phyloP scores from a whole-genome alignment of 2,797 vertebrate genomes.

The Rhinatrema bivittatum region DNA sequence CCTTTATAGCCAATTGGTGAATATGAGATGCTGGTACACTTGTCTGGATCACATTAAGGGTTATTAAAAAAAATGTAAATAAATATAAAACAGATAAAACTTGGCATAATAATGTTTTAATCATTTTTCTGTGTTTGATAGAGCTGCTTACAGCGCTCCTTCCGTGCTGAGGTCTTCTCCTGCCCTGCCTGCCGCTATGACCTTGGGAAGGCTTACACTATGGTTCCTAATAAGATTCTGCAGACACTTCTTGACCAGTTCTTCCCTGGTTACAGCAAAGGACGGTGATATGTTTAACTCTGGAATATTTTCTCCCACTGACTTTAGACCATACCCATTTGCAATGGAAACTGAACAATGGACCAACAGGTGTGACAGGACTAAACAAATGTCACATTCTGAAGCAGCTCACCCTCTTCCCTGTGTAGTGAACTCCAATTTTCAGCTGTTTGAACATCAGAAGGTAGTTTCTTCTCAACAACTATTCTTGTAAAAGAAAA shows the following conservation, averaged over 20 bases:
- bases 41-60: too few species aligned
- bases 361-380: slow-evolving; percentile 50
- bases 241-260: slow-evolving; percentile 95
- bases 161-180: slow-evolving; percentile 89
- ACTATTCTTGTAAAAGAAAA: slow-evolving; percentile 39
- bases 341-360: slow-evolving; percentile 29
- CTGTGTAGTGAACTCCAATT: slow-evolving; percentile 54
- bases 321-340: slow-evolving; percentile 39
- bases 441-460: slow-evolving; percentile 53
- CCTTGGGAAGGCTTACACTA: slow-evolving; percentile 86
- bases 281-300: slow-evolving; percentile 75
- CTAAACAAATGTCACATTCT: slow-evolving; percentile 43
- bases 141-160: slow-evolving; percentile 94
- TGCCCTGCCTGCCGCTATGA: slow-evolving; percentile 95
- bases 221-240: slow-evolving; percentile 88
- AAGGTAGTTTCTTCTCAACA: slow-evolving; percentile 57
- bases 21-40: too few species aligned
- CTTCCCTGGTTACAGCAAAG: slow-evolving; percentile 98
- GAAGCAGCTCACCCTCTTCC: slow-evolving; percentile 59
- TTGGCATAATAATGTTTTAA: too few species aligned
- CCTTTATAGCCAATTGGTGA: too few species aligned
- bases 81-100: too few species aligned
- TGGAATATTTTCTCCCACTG: slow-evolving; percentile 26
- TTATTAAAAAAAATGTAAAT: too few species aligned
- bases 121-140: too few species aligned